Base-by-base conservation (phyloP, 2,797 vertebrate species). In the Linurgus olivaceus region DNA sequence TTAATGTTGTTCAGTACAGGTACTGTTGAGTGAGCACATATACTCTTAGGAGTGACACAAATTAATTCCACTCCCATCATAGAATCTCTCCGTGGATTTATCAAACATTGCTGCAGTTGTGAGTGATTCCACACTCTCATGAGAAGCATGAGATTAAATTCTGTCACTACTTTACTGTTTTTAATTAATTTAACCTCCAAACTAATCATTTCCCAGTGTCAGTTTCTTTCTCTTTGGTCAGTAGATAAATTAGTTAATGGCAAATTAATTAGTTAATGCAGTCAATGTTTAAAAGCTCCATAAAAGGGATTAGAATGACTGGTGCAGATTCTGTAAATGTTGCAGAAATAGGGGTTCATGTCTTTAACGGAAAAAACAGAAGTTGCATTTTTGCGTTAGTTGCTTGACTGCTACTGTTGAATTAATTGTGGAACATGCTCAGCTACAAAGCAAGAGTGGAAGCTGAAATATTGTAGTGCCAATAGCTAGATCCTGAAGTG, bases 111-210 rank as follows among this genome's bases (percentile, higher is more conserved):
- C 90, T 86, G 84, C 67, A 94, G 77, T 88, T 97, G 71, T 63
- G 86, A 93, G 88, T 91, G 93, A 68, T 97, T 97, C 96, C 83
- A 74, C 78, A 86, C 24, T 96, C 86, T 97, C 79, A 66, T 55
- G 92, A 97, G 94, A 97, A 96, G 91, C 51, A 92, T 23, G 47
- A 97, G 94, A 97, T 97, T 96, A 97, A 97, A 93, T 90, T 95
- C 97, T 95, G 93, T 95, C 96, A 96, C 95, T 87, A 79, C 85
- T 94, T 48, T 95, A 89, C 76, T 95, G 76, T 91, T 95, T 97
- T 97, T 95, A 97, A 98, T 98, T 97, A 96, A 97, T 95, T 94
- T 92, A 96, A 90, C 92, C 84, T 96, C 95, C 80, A 96, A 96
- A 98, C 86, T 31, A 97, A 94, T 94, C 1, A 93, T 85, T 96